phyloP scores from a whole-genome alignment of 2,797 vertebrate species.

The Dendrocincla tyrannina region DNA sequence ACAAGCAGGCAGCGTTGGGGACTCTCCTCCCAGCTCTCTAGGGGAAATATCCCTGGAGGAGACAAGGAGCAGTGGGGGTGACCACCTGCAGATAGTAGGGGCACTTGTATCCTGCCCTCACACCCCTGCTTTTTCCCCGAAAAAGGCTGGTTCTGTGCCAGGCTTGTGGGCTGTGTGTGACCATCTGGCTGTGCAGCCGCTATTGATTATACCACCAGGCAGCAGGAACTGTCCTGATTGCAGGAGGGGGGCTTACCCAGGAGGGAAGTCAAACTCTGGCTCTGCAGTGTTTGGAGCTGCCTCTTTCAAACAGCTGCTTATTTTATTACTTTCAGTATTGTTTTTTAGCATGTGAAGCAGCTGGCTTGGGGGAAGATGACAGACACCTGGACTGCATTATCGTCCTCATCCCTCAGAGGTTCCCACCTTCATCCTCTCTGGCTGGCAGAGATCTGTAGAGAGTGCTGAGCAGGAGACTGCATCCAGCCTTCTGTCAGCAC shows the following conservation, averaged over 20 bases:
- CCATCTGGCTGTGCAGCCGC: not conserved
- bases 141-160: not conserved
- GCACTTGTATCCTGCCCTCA: not conserved
- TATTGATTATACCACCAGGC: not conserved
- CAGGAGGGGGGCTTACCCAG: not conserved
- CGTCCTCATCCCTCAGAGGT: not conserved
- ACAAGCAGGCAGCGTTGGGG: rapidly evolving
- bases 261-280: not conserved
- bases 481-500: not conserved
- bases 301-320: not conserved
- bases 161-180: not conserved
- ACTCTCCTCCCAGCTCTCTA: not conserved
- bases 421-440: not conserved
- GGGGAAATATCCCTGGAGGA: not conserved
- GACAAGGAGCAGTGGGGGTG: not conserved
- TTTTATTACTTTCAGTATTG: not conserved
- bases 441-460: not conserved
- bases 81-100: not conserved
- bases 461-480: rapidly evolving
- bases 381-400: not conserved
- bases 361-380: not conserved
- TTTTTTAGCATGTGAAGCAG: not conserved
- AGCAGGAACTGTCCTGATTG: not conserved
- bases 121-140: not conserved
- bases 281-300: rapidly evolving